These are phyloP conservation scores for Gandaritis pyraliata DNA, from an alignment of 2,888 invertebrate species.

Conservation along the genomic window DNA sequence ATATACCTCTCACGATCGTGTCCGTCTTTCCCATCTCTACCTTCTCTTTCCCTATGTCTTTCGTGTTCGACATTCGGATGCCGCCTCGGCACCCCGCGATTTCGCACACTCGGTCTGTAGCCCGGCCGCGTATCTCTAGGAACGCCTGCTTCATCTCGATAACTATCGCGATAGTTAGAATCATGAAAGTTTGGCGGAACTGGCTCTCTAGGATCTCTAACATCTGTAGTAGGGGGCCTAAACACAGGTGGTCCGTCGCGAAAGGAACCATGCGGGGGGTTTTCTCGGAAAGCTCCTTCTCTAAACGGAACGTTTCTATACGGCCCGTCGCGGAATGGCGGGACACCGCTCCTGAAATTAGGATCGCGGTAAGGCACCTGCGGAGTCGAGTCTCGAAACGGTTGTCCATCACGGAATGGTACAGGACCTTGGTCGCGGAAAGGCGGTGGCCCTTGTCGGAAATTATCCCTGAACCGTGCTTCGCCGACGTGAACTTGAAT, in stretches of 20 bases:
- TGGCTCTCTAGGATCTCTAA: conserved; percentile 69
- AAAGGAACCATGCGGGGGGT: conserved; percentile 63
- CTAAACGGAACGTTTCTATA: conserved; percentile 70
- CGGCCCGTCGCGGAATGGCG: conserved; percentile 66
- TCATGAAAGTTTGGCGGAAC: conserved; percentile 65
- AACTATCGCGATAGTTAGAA: conserved; percentile 70
- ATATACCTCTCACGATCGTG: conserved; percentile 72
- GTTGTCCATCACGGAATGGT: conserved; percentile 65
- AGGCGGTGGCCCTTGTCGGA: conserved; percentile 62
- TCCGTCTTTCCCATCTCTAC: conserved; percentile 67
- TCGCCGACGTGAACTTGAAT: conserved; percentile 76
- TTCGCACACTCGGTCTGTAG: conserved; percentile 62
- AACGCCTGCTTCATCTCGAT: conserved; percentile 66
- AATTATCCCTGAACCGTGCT: conserved; percentile 73
- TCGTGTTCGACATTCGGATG: conserved; percentile 70
- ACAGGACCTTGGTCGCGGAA: conserved; percentile 72
- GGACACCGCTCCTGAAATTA: conserved; percentile 68
- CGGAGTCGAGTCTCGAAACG: conserved; percentile 63
- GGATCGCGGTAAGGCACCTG: conserved; percentile 65
- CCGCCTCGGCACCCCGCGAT: conserved; percentile 66
- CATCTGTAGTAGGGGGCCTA: conserved; percentile 71
- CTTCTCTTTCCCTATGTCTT: conserved; percentile 72
- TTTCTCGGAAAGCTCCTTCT: conserved; percentile 71
- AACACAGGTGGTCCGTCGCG: conserved; percentile 66
- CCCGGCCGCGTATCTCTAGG: conserved; percentile 65